phyloP scores from a whole-genome alignment of 2,797 vertebrate species.

The Chaunax sp. region DNA sequence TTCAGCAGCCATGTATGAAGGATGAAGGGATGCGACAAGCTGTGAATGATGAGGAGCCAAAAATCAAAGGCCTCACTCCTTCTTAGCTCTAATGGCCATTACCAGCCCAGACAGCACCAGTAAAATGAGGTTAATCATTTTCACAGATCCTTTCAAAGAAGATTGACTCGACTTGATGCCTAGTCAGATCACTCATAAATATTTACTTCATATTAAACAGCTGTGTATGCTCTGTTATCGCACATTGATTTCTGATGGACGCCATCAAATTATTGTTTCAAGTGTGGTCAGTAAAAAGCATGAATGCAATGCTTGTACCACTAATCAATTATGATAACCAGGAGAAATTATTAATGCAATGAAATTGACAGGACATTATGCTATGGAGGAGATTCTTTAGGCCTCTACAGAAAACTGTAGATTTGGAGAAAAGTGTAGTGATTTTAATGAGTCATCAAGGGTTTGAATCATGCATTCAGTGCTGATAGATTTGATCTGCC shows the following conservation, averaged over 20 bases:
- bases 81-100: constrained; percentile 94
- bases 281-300: constrained; percentile 76
- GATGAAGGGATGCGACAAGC: constrained; percentile 96
- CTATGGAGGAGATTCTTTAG: constrained; percentile 19
- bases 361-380: constrained; percentile 42
- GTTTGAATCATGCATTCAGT: constrained; percentile 2
- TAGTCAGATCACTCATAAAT: constrained; percentile 99
- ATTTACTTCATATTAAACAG: constrained; percentile 97
- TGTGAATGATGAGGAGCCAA: constrained; percentile 96
- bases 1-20: constrained; percentile 94
- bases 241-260: constrained; percentile 92
- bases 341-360: constrained; percentile 73
- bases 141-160: constrained; percentile 95
- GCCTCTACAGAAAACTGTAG: constrained; percentile 15
- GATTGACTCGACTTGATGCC: constrained; percentile 97
- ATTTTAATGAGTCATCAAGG: constrained; percentile 28
- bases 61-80: constrained; percentile 92
- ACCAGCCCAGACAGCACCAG: constrained; percentile 93
- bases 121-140: constrained; percentile 99
- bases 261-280: constrained; percentile 83
- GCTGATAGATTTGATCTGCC: constrained; percentile 2
- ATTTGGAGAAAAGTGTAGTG: not conserved
- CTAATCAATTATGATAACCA: constrained; percentile 68
- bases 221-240: constrained; percentile 90
- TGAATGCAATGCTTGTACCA: constrained; percentile 65